Conservation (phyloP, 2,797 vertebrate species). For the Ateles fusciceps region DNA sequence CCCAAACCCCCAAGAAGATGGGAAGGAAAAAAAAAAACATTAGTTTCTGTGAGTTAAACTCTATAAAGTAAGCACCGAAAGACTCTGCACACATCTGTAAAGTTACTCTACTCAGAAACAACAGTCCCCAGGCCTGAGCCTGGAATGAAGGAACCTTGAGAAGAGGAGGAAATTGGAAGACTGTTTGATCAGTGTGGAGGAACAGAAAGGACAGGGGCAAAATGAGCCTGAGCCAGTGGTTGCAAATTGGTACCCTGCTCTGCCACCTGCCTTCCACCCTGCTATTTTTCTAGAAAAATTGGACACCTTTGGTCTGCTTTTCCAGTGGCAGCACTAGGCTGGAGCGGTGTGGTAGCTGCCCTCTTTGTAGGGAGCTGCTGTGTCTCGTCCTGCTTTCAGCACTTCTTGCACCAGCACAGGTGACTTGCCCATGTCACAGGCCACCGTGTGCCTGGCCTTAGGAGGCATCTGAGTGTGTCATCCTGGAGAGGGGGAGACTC, state of each 20-base stretch:
- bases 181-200: background rate
- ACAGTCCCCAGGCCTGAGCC: background rate
- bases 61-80: background rate
- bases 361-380: rapidly evolving
- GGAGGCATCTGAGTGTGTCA: background rate
- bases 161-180: background rate
- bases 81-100: background rate
- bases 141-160: background rate
- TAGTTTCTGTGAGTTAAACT: background rate
- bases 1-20: background rate
- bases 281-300: background rate
- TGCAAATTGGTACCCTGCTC: background rate
- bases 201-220: background rate
- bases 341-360: no score
- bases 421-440: background rate
- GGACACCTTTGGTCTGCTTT: background rate
- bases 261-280: background rate
- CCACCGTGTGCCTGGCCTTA: background rate
- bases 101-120: background rate
- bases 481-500: background rate
- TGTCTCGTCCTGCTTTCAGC: background rate
- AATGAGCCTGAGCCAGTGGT: background rate
- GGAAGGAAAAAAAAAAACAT: background rate
- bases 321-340: background rate
- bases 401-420: rapidly evolving